Percentiles rank a stretch among this genome's conserved stretches.
Evolutionary conservation across 2,113 vertebrate species (phyloP).

Genomic region (Pholis gunnellus): DNA sequence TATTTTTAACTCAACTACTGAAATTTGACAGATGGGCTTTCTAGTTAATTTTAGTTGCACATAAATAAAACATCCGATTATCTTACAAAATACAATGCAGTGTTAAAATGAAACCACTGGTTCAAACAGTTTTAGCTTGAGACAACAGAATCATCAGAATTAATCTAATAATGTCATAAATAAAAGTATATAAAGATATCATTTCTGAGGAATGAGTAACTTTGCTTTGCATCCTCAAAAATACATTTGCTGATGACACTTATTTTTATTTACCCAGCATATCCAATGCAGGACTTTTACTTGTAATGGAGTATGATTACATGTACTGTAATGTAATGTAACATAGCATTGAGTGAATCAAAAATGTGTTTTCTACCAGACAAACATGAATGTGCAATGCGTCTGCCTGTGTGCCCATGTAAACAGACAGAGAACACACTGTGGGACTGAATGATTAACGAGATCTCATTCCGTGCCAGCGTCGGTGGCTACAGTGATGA

Average conservation of each 20-base stretch:
- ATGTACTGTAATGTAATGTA: too few relatives aligned
- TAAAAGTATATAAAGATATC: background rate
- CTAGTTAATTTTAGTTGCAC: too few relatives aligned
- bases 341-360: too few relatives aligned
- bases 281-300: background rate
- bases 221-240: background rate
- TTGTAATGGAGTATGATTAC: background rate
- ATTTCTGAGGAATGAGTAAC: background rate
- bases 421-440: conserved; percentile 1
- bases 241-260: background rate
- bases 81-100: too few relatives aligned
- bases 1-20: too few relatives aligned
- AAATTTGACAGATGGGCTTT: too few relatives aligned
- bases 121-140: background rate
- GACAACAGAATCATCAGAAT: background rate
- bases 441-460: conserved; percentile 44
- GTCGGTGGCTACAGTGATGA: conserved; percentile 12
- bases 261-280: background rate
- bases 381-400: background rate
- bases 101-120: too few relatives aligned
- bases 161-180: background rate
- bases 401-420: background rate
- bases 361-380: background rate
- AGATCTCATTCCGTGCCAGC: background rate
- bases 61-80: too few relatives aligned